Conservation (phyloP, 1,140 invertebrate species). For the Zaprionus vittiger region DNA sequence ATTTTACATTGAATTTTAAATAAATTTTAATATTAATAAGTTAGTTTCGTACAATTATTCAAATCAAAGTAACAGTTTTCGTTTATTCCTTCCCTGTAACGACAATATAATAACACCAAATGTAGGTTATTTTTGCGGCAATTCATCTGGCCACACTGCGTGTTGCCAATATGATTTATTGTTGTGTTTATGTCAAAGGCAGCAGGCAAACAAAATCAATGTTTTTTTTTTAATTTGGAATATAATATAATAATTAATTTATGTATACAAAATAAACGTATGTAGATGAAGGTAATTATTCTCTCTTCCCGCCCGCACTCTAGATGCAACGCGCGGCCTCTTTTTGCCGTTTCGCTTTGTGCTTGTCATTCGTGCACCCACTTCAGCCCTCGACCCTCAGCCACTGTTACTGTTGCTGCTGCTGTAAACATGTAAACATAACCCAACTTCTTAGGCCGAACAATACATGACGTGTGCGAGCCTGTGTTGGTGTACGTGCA, state of each 20-base stretch:
- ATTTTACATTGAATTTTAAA: no score
- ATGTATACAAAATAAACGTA: no score
- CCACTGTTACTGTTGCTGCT: slow-evolving; percentile 27
- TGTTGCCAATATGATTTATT: background rate
- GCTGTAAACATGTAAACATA: slow-evolving; percentile 57
- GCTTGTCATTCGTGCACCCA: slow-evolving; percentile 49
- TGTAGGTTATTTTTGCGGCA: background rate
- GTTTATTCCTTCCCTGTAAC: background rate
- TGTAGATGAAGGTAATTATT: background rate
- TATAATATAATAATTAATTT: background rate
- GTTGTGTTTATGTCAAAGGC: background rate
- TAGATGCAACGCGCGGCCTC: background rate
- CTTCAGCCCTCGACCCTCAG: slow-evolving; percentile 26
- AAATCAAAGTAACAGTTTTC: no score
- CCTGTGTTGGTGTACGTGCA: slow-evolving; percentile 7
- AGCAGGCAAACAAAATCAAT: background rate
- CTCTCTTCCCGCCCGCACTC: background rate
- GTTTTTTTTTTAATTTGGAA: background rate
- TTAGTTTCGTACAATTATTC: no score
- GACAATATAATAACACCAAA: background rate
- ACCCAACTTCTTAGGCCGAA: slow-evolving; percentile 57
- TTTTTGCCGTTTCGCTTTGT: slow-evolving; percentile 37
- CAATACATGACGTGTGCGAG: slow-evolving; percentile 63
- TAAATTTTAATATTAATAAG: no score
- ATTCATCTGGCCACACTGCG: background rate